These are phyloP conservation scores for Cochlearius cochlearius DNA, from an alignment of 2,113 vertebrate species.

Conservation along the genomic window DNA sequence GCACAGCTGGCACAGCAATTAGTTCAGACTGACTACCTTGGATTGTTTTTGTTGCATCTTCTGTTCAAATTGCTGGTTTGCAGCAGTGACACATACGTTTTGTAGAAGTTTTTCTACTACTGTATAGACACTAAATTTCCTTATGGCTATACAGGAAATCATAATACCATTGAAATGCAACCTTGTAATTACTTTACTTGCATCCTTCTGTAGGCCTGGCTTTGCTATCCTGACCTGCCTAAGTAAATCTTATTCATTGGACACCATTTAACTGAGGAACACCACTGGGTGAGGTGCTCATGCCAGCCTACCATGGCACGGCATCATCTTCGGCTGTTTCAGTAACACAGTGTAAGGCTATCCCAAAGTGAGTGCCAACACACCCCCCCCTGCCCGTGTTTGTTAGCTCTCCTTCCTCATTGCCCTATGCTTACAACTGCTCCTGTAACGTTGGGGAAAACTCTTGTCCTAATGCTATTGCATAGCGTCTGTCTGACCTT, in stretches of 20 bases:
- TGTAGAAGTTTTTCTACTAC: neutral
- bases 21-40: neutral
- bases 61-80: neutral
- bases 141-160: neutral
- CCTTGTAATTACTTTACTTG: neutral
- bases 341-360: neutral
- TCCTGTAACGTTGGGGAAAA: neutral
- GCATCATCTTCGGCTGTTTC: neutral
- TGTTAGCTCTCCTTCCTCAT: neutral
- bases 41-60: neutral
- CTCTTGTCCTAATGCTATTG: neutral
- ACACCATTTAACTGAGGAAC: neutral
- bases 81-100: neutral
- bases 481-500: neutral
- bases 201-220: neutral
- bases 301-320: neutral
- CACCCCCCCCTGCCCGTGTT: neutral
- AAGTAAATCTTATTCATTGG: neutral
- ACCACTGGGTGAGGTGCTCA: neutral
- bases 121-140: neutral
- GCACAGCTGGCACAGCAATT: conserved; percentile 43
- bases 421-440: neutral
- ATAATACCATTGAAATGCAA: neutral
- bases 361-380: neutral
- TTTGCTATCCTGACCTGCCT: neutral